Evolutionary conservation across 2,888 invertebrate genomes (phyloP), one percentile per base, ranked within the genome.

Genomic region (Drosophila birchii): DNA sequence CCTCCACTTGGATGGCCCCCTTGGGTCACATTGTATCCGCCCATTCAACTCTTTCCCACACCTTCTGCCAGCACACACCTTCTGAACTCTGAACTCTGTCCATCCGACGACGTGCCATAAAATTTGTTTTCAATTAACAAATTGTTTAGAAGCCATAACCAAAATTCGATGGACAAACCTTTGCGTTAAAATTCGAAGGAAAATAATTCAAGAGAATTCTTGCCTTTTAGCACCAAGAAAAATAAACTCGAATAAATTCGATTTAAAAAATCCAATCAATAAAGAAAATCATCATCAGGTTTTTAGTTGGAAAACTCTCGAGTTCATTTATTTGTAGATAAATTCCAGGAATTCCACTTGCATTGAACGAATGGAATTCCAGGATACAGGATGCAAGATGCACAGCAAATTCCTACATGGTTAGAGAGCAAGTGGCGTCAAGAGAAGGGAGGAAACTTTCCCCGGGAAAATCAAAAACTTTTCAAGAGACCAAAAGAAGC

Each of bases 91-190:
- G 36, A 20, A 44, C 49, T 61, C 41, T n/a, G 32, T 58, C 55
- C 59, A 57, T 75, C 55, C 29, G 47, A 23, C 47, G 43, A 23
- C 44, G 47, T 63, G 34, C 54, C 56, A 62, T 63, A 36, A 87
- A 86, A 85, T 87, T 85, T 81, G 82, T 78, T 86, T 86, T 89
- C 87, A 86, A 86, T 86, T 86, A 86, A 85, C 85, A 88, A 86
- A 88, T 79, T 75, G 79, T 66, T 71, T 69, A 18, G 34, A 11
- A 51, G 63, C 43, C 51, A 41, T 11, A 57, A 39, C 14, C 14
- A 8, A 62, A 72, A 72, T 76, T 64, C 64, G 58, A 77, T 63
- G 55, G 9, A 20, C 12, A 34, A 62, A 23, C 41, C 69, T 29
- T 29, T 29, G 26, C 26, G 26, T 29, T 29, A 29, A 26, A 26